Evolutionary conservation across 2,888 invertebrate species (phyloP), one percentile per base, ranked within the genome.

Genomic region (Eumerus sabulonum): DNA sequence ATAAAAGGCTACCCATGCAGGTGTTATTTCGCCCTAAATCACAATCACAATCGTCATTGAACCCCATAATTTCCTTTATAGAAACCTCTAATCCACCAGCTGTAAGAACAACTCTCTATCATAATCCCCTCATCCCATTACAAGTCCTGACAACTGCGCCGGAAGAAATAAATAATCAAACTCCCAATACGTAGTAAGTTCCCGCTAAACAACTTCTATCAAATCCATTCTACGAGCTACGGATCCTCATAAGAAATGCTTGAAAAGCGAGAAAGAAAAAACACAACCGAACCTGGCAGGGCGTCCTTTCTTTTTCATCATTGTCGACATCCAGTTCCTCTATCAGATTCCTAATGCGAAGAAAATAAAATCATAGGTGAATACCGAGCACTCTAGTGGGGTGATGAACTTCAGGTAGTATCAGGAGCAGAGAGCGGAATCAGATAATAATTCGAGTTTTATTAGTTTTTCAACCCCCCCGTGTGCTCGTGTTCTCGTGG

Each of bases 301-400:
- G 47, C 62, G 57, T 67, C 50, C 51, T 53, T 62, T 40, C 53
- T 36, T 40, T 17, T 16, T 14, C 56, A 50, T 57, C 11, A n/a
- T 54, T 51, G 62, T 44, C 44, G 19, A 2, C 13, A 50, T 67
- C 50, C 51, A 51, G 36, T 53, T 57, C 56, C 18, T 54, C 16
- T 62, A 67, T 73, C 45, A 54, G 16, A 59, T 70, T 76, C 63
- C 47, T 67, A 68, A 79, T 68, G 77, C 63, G 77, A 68, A 73
- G 67, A 59, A 79, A 73, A 79, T 79, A 79, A 79, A 79, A 73
- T 79, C 77, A 79, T 79, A 79, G 73, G 68, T 79, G 73, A 79
- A 79, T 68, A 63, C 62, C 63, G 56, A 60, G 47, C 56, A 40
- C 36, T 42, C 18, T 7, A 4, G 27, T 73, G 77, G 77, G 67